Evolutionary conservation across 2,888 invertebrate genomes (phyloP).

Genomic region (Pristionchus mayeri): DNA sequence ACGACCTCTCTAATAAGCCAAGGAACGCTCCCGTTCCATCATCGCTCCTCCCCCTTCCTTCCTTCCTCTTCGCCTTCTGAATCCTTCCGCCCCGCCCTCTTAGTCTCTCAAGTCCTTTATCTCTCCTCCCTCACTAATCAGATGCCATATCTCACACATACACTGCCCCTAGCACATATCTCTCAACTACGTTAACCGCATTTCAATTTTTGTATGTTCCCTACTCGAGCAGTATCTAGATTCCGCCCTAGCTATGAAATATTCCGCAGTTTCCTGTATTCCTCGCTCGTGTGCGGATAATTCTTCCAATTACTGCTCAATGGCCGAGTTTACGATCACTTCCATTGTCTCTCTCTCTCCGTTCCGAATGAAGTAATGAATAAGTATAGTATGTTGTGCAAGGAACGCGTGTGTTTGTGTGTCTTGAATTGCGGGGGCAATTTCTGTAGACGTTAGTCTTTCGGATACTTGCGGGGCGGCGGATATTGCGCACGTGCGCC

Average conservation of each 20-base stretch:
- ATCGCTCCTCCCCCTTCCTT: background rate
- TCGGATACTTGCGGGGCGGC: too few relatives aligned
- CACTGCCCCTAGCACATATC: constrained; percentile 31
- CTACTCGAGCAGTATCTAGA: too few relatives aligned
- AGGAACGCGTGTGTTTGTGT: too few relatives aligned
- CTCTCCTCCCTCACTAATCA: background rate
- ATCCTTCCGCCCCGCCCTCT: background rate
- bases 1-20: background rate
- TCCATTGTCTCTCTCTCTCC: background rate
- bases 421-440: too few relatives aligned
- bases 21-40: background rate
- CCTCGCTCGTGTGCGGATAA: too few relatives aligned
- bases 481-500: background rate
- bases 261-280: background rate
- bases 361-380: constrained; percentile 33
- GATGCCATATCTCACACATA: constrained; percentile 42
- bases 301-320: background rate
- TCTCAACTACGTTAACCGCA: background rate
- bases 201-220: too few relatives aligned
- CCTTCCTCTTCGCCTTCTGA: background rate
- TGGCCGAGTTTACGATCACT: background rate
- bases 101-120: constrained; percentile 27
- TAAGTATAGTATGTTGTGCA: constrained; percentile 22
- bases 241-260: too few relatives aligned
- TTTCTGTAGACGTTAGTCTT: too few relatives aligned